A percentile compares a stretch with the other conserved stretches of the same genome.
Conservation (phyloP, 1,140 invertebrate species). For the Musca domestica region DNA sequence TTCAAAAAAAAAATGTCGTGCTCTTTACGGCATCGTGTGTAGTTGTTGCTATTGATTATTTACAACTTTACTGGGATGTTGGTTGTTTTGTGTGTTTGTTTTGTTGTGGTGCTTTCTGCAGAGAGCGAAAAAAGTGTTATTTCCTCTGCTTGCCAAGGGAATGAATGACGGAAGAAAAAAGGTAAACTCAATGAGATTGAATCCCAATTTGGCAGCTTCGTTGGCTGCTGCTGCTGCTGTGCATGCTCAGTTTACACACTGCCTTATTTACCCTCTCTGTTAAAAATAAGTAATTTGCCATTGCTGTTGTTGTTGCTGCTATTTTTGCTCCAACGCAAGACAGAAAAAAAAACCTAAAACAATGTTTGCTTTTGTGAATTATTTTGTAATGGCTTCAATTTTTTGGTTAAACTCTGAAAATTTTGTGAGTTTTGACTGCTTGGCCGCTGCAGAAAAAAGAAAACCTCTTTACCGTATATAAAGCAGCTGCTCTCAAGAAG, state of each 20-base stretch:
- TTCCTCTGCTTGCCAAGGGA: too few relatives aligned
- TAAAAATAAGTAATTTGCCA: constrained; percentile 2
- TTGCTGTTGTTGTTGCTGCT: background rate
- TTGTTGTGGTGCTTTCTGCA: too few relatives aligned
- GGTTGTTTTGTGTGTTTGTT: too few relatives aligned
- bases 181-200: too few relatives aligned
- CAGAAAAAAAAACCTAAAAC: constrained; percentile 20
- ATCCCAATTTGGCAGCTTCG: background rate
- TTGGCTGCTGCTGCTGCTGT: background rate
- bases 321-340: background rate
- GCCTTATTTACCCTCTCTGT: background rate
- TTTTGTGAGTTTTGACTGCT: too few relatives aligned
- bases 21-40: too few relatives aligned
- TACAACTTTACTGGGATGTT: too few relatives aligned
- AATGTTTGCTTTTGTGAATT: constrained; percentile 18
- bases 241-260: background rate
- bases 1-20: too few relatives aligned
- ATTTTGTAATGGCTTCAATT: constrained; percentile 12
- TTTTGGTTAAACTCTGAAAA: too few relatives aligned
- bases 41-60: too few relatives aligned
- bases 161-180: too few relatives aligned
- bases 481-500: constrained; percentile 41
- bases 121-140: too few relatives aligned
- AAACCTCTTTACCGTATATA: constrained; percentile 38
- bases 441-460: background rate